Conservation (phyloP, 2,888 invertebrate species). For the Megamerina dolium region DNA sequence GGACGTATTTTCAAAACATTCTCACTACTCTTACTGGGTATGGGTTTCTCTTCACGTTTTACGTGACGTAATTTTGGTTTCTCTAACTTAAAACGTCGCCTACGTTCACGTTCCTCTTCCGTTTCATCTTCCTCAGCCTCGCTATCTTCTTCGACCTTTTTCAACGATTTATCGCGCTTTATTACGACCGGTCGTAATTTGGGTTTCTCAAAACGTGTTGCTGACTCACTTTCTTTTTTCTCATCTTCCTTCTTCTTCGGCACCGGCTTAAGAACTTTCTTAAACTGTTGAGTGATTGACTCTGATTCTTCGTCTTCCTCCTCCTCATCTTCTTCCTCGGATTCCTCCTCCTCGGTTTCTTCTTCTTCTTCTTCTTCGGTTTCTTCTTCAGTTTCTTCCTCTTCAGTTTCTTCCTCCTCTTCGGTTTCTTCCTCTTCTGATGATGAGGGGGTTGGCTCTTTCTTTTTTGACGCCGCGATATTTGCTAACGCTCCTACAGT, state of each 20-base stretch:
- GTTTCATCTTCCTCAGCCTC: slow-evolving; percentile 41
- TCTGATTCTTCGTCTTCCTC: slow-evolving; percentile 25
- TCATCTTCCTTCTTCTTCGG: slow-evolving; percentile 38
- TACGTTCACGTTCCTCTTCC: slow-evolving; percentile 42
- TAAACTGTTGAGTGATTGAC: slow-evolving; percentile 1
- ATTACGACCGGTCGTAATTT: slow-evolving; percentile 43
- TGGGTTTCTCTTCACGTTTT: slow-evolving; percentile 45
- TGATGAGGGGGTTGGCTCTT: slow-evolving; percentile 40
- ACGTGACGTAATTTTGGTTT: slow-evolving; percentile 46
- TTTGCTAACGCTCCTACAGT: slow-evolving; percentile 10
- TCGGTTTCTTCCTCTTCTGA: slow-evolving; percentile 29
- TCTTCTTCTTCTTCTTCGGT: slow-evolving; percentile 25
- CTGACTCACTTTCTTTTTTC: slow-evolving; percentile 46
- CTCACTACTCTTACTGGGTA: slow-evolving; percentile 43
- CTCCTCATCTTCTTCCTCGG: slow-evolving; percentile 24
- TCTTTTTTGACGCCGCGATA: slow-evolving; percentile 30
- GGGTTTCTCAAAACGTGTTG: slow-evolving; percentile 47
- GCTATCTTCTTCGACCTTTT: slow-evolving; percentile 41
- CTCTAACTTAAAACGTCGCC: slow-evolving; percentile 44
- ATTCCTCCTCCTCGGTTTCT: slow-evolving; percentile 21
- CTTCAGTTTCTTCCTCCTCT: slow-evolving; percentile 23
- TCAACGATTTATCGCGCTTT: slow-evolving; percentile 44
- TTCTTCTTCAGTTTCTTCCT: slow-evolving; percentile 27
- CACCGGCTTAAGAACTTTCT: slow-evolving; percentile 20
- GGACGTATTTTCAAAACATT: slow-evolving; percentile 45